Evolutionary conservation across 2,888 invertebrate species (phyloP), one percentile per base, ranked within the genome.

Genomic region (Seira musarum): DNA sequence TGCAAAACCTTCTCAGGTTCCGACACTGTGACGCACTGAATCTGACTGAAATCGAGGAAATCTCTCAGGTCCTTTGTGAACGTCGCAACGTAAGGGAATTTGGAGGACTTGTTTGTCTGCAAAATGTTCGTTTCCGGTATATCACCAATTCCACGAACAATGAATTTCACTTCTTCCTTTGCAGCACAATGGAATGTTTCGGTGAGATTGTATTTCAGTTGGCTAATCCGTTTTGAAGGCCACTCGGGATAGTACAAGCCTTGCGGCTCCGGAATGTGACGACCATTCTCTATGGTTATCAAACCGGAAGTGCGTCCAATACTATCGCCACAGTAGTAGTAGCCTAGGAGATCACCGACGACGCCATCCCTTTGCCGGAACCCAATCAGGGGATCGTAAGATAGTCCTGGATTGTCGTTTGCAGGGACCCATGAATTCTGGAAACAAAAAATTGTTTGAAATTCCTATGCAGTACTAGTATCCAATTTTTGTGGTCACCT

Each of bases 141-240:
- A 5, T 75, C 66, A 17, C 82, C 76, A 24, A 60, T 71, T 1
- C 79, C 82, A 0, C 8, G 15, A 21, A 64, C 66, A 64, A 63
- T 49, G 49, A 82, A 82, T 3, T 66, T 82, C 15, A 82, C 60
- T 35, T 75, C 66, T 57, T 79, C 79, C 15, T 71, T 79, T 13
- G 82, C 65, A 40, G 79, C 79, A 10, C 82, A 82, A 19, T 70
- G 79, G 61, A 82, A 82, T 64, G 69, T 79, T 60, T 82, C 82
- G 0, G 75, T 53, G 13, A 71, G 19, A 35, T 79, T 79, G 35
- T 70, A 75, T 1, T 71, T 60, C 2, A 72, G 60, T 17, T 72
- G 70, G 15, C 79, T 69, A 1, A 82, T 46, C n/a, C 82, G 49
- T 25, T 73, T 79, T 15, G 82, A 75, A 8, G 82, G 69, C 82